Conservation (phyloP, 2,888 invertebrate species). For the Branchinecta sandiegonensis region DNA sequence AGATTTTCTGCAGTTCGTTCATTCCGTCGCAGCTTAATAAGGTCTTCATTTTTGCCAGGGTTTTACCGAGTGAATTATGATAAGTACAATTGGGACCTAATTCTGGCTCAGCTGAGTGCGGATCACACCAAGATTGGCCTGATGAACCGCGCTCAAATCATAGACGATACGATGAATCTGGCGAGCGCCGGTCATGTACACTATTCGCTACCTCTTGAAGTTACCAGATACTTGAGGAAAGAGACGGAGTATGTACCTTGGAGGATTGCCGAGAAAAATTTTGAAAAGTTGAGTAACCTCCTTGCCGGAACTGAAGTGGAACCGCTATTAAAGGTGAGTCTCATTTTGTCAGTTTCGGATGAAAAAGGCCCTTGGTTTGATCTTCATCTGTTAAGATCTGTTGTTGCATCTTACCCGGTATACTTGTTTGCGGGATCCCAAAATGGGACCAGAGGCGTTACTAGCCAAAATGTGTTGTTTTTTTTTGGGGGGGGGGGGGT, state of each 20-base stretch:
- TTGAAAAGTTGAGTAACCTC: conserved; percentile 58
- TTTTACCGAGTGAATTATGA: conserved; percentile 33
- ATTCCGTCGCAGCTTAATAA: conserved; percentile 29
- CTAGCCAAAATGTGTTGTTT: too few relatives aligned
- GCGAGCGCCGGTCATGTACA: conserved; percentile 30
- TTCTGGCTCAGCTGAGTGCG: conserved; percentile 25
- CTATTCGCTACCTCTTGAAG: conserved; percentile 31
- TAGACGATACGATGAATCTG: conserved; percentile 38
- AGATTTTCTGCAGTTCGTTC: conserved; percentile 33
- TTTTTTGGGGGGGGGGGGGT: too few relatives aligned
- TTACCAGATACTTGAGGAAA: conserved; percentile 40
- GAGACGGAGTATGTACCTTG: conserved; percentile 50
- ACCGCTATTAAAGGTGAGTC: too few relatives aligned
- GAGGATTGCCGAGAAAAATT: conserved; percentile 38
- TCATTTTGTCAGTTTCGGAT: too few relatives aligned
- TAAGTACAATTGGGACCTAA: conserved; percentile 27
- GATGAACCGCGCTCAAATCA: conserved; percentile 36
- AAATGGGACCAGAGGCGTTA: too few relatives aligned
- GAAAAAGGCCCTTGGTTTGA: too few relatives aligned
- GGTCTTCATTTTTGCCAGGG: conserved; percentile 22
- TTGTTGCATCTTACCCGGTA: too few relatives aligned
- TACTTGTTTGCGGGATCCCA: too few relatives aligned
- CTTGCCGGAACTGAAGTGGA: conserved; percentile 29
- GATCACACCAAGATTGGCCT: conserved; percentile 34
- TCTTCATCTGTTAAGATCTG: too few relatives aligned